Evolutionary conservation across 2,888 invertebrate species (phyloP).

Genomic region (Octodonta nipae): DNA sequence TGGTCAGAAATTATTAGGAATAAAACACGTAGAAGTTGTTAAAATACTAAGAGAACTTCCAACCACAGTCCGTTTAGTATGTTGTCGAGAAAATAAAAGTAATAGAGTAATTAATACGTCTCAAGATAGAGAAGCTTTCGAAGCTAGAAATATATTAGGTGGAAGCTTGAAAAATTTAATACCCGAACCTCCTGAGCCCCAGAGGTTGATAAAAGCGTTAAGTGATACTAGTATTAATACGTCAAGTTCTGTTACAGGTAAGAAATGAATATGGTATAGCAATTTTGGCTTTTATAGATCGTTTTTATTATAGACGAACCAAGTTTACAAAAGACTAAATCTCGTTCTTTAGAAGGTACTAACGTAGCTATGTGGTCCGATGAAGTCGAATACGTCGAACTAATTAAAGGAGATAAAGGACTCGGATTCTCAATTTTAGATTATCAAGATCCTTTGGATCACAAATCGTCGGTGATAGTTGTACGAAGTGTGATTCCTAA

Average conservation of each 20-base stretch:
- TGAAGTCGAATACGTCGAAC: slow-evolving; percentile 80
- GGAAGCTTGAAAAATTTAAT: slow-evolving; percentile 75
- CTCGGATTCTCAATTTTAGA: slow-evolving; percentile 96
- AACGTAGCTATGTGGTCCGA: slow-evolving; percentile 95
- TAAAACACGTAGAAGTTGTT: slow-evolving; percentile 93
- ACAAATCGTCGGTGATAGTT: slow-evolving; percentile 89
- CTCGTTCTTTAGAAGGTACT: slow-evolving; percentile 89
- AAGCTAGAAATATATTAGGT: slow-evolving; percentile 68
- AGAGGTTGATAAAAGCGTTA: slow-evolving; percentile 71
- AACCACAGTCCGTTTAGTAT: slow-evolving; percentile 78
- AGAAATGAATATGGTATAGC: too few species aligned
- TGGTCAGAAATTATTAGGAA: slow-evolving; percentile 76
- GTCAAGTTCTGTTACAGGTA: slow-evolving; percentile 62
- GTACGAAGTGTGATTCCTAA: slow-evolving; percentile 94
- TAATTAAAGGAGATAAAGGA: slow-evolving; percentile 88
- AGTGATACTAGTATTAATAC: slow-evolving; percentile 88
- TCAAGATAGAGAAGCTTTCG: slow-evolving; percentile 60
- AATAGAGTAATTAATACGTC: slow-evolving; percentile 60
- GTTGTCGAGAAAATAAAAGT: slow-evolving; percentile 58
- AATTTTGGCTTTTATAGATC: neutral
- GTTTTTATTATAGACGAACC: slow-evolving; percentile 41
- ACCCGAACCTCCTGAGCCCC: slow-evolving; percentile 28
- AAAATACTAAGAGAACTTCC: slow-evolving; percentile 88
- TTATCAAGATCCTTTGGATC: slow-evolving; percentile 93
- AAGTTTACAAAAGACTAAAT: slow-evolving; percentile 54